Base-by-base conservation (phyloP, 2,113 vertebrate species). In the Setophaga coronata region DNA sequence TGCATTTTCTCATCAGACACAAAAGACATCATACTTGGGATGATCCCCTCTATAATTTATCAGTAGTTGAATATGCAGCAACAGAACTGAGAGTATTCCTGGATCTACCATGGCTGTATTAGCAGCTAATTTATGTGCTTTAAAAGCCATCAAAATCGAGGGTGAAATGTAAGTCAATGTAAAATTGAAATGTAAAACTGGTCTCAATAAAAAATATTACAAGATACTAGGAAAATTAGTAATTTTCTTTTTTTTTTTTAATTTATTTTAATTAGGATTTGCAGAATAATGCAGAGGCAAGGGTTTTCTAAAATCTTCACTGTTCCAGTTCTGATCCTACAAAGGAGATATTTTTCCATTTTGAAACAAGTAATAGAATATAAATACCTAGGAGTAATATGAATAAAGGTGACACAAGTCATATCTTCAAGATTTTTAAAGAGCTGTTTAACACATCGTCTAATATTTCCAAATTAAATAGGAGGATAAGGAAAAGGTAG, bases 361-460 rank as follows among this genome's bases (percentile, higher is more conserved):
- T 96, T 97, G 95, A 94, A 88, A 69, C 57, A 81, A 85, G 64
- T 78, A 96, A 97, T 94, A 95, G 92, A 82, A 72, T 73, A 77
- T n/a, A 5, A 96, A 66, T 83, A 95, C n/a, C 51, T 74, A 83
- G 78, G 38, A 61, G 34, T 91, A 83, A 86, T 74, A 78, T 93
- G 71, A 96, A 56, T 95, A 92, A 96, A 95, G 70, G 48, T 86
- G 72, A n/a, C 93, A 96, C 38, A 60, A 92, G 34, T 66, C 81
- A 48, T 74, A 91, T 72, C 53, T 9, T 53, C 54, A 92, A 94
- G 12, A 84, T 64, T 95, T 96, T 89, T 58, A 69, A 92, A 80
- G 66, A 93, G 33, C 4, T 87, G 26, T 81, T 57, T 77, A 80
- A 92, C 15, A 72, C 31, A 85, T 53, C 18, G 81, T 90, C 64